A percentile compares a stretch with the other conserved stretches of the same genome.
phyloP scores from a whole-genome alignment of 2,113 vertebrate species.

The Forbesichthys papilliferus region DNA sequence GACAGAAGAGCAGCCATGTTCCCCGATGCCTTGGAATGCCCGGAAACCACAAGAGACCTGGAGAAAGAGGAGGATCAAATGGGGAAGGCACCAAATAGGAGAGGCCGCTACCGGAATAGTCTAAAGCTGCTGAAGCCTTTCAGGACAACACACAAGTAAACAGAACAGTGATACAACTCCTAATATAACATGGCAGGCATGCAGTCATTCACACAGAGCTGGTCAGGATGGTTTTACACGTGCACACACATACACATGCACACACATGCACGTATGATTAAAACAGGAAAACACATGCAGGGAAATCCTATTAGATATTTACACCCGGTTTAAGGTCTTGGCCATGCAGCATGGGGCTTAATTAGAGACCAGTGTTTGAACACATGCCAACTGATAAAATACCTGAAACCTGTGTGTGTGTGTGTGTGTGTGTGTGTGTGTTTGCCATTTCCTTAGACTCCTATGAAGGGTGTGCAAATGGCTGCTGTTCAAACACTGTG shows the following conservation, averaged over 20 bases:
- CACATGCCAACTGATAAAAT: conserved; percentile 61
- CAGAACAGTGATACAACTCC: background rate
- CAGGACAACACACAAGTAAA: conserved; percentile 82
- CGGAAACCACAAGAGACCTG: conserved; percentile 46
- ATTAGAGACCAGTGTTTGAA: conserved; percentile 62
- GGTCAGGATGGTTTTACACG: background rate
- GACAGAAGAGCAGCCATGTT: conserved; percentile 62
- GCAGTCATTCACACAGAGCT: background rate
- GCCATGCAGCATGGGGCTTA: conserved; percentile 35
- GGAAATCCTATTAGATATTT: background rate
- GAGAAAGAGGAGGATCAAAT: conserved; percentile 62
- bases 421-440: conserved; percentile 1
- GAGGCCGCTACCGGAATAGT: conserved; percentile 75
- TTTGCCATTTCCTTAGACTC: conserved; percentile 65
- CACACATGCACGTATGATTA: background rate
- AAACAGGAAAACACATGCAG: no score
- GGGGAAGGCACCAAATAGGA: conserved; percentile 54
- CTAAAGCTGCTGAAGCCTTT: conserved; percentile 82
- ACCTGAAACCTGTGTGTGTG: conserved; percentile 24
- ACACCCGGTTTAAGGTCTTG: background rate
- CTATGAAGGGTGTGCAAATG: conserved; percentile 68
- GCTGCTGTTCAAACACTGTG: conserved; percentile 73
- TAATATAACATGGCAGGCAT: background rate
- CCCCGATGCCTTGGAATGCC: conserved; percentile 72
- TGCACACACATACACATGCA: background rate